Conservation (phyloP, 2,113 vertebrate genomes). For the Hiodon tergisus region DNA sequence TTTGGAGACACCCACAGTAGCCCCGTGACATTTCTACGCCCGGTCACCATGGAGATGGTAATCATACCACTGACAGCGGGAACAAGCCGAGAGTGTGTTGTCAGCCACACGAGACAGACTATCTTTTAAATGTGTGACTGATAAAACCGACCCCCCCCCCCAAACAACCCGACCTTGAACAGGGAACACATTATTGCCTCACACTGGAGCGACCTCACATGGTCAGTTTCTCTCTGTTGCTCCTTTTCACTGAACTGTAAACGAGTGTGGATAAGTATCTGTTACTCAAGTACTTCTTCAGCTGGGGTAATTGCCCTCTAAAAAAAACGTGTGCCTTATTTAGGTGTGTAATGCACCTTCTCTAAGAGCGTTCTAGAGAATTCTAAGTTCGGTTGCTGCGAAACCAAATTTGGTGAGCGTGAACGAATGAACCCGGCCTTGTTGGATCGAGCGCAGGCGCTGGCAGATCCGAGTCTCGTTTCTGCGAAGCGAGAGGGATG, state of each 20-base stretch:
- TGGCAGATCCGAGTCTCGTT: too few species aligned
- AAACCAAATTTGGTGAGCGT: too few species aligned
- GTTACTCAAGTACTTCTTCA: too few species aligned
- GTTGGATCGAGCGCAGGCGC: too few species aligned
- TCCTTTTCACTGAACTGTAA: not conserved
- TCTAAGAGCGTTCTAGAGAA: too few species aligned
- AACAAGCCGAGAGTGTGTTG: conserved; percentile 28
- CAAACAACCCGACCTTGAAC: not conserved
- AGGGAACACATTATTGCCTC: not conserved
- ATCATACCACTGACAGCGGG: conserved; percentile 45
- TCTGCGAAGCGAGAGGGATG: not conserved
- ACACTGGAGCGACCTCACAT: not conserved
- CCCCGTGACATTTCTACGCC: conserved; percentile 46
- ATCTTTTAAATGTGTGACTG: not conserved
- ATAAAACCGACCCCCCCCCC: not conserved
- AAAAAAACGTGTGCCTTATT: too few species aligned
- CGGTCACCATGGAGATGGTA: conserved; percentile 58
- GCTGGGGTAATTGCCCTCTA: too few species aligned
- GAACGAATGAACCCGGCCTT: too few species aligned
- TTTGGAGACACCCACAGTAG: conserved; percentile 37
- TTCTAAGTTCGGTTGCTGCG: too few species aligned
- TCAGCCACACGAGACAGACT: not conserved
- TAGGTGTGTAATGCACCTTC: too few species aligned
- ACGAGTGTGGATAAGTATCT: not conserved
- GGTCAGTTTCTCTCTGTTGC: not conserved